Conservation (phyloP, 2,888 invertebrate genomes). For the Pterostichus madidus region DNA sequence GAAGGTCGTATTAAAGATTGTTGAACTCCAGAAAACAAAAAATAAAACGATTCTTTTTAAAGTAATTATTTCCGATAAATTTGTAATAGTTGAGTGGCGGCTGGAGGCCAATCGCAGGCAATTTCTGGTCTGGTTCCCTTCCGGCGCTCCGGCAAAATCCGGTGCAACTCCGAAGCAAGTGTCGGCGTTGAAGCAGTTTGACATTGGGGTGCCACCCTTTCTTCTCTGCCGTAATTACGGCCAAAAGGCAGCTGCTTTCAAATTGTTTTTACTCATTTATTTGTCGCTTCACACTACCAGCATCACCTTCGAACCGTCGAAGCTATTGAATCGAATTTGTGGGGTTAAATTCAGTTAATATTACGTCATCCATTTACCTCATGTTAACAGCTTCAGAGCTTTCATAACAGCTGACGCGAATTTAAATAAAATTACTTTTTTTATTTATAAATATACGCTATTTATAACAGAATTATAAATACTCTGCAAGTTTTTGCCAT, state of each 20-base stretch:
- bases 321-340: conserved; percentile 20
- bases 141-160: background rate
- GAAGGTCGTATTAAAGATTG: background rate
- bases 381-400: background rate
- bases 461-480: too few relatives aligned
- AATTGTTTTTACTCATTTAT: conserved; percentile 58
- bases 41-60: background rate
- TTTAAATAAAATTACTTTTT: background rate
- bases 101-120: conserved; percentile 31
- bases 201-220: conserved; percentile 18
- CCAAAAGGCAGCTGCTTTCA: conserved; percentile 57
- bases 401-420: too few relatives aligned
- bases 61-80: conserved; percentile 64
- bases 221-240: conserved; percentile 54
- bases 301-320: background rate
- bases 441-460: background rate
- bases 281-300: conserved; percentile 62
- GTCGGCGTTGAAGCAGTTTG: conserved; percentile 39
- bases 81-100: conserved; percentile 60
- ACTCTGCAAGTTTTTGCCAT: too few relatives aligned
- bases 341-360: conserved; percentile 7
- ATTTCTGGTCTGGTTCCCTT: conserved; percentile 14
- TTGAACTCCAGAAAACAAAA: background rate
- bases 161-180: background rate
- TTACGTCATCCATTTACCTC: background rate